Conservation (phyloP, 2,888 invertebrate genomes). For the Aelia acuminata region DNA sequence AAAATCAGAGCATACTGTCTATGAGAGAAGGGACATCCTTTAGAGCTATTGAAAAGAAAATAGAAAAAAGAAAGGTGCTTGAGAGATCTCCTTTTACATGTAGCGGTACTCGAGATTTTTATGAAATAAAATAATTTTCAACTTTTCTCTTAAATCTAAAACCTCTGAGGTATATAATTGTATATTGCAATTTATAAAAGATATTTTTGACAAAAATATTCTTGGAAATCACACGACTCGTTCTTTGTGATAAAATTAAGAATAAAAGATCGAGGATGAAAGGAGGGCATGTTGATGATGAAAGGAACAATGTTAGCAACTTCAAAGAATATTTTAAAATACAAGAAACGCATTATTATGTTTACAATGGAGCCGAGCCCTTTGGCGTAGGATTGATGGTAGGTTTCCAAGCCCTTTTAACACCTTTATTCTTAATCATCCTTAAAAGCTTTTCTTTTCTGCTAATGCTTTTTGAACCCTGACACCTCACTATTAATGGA, state of each 20-base stretch:
- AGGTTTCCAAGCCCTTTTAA: neutral
- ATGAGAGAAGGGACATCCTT: no score
- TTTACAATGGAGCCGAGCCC: neutral
- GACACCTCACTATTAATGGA: neutral
- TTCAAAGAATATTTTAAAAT: conserved; percentile 45
- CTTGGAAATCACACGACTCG: neutral
- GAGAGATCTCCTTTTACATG: no score
- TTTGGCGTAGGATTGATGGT: neutral
- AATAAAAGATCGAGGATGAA: conserved; percentile 2
- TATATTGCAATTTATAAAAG: neutral
- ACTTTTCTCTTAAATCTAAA: neutral
- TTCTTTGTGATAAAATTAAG: neutral
- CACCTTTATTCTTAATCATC: conserved; percentile 36
- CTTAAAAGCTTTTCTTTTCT: conserved; percentile 40
- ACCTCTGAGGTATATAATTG: neutral
- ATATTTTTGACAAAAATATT: neutral
- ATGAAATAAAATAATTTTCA: no score
- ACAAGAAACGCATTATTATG: conserved; percentile 33
- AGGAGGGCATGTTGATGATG: neutral
- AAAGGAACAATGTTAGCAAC: conserved; percentile 27
- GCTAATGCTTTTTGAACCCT: conserved; percentile 3
- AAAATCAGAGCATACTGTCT: no score
- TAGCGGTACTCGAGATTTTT: no score
- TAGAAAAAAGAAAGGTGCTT: no score
- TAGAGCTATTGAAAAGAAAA: no score